Evolutionary conservation across 2,888 invertebrate species (phyloP).

Genomic region (Dione juno): DNA sequence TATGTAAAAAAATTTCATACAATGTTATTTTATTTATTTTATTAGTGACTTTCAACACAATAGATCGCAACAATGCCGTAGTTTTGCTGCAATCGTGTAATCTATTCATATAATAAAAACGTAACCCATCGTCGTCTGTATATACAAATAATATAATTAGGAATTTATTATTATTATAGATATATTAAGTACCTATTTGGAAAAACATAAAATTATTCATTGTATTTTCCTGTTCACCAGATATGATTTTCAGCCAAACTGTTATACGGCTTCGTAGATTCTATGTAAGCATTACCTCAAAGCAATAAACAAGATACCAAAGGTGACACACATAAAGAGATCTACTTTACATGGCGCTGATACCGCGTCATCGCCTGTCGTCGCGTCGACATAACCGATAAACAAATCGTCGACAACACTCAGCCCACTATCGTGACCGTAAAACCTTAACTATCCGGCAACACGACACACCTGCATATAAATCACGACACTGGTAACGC

Average conservation of each 20-base stretch:
- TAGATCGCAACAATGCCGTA: not conserved
- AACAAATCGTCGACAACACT: conserved; percentile 76
- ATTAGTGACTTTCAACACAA: not conserved
- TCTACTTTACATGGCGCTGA: conserved; percentile 68
- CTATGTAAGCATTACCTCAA: conserved; percentile 46
- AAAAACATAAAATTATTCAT: no score
- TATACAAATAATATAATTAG: no score
- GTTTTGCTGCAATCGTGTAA: no score
- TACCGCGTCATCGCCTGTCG: conserved; percentile 73
- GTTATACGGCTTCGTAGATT: conserved; percentile 24
- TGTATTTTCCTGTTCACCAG: not conserved
- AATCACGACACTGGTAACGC: conserved; percentile 72
- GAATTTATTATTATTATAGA: no score
- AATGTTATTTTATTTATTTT: no score
- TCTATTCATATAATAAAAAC: no score
- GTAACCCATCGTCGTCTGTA: no score
- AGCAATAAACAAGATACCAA: conserved; percentile 75
- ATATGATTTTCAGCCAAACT: conserved; percentile 27
- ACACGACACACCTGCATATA: conserved; percentile 78
- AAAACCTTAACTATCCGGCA: conserved; percentile 80
- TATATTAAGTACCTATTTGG: no score
- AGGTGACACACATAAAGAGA: conserved; percentile 78
- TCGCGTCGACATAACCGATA: conserved; percentile 71
- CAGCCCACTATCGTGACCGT: conserved; percentile 74
- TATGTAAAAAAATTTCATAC: no score